phyloP scores from a whole-genome alignment of 2,797 vertebrate genomes.

The Hippocampus kuda region DNA sequence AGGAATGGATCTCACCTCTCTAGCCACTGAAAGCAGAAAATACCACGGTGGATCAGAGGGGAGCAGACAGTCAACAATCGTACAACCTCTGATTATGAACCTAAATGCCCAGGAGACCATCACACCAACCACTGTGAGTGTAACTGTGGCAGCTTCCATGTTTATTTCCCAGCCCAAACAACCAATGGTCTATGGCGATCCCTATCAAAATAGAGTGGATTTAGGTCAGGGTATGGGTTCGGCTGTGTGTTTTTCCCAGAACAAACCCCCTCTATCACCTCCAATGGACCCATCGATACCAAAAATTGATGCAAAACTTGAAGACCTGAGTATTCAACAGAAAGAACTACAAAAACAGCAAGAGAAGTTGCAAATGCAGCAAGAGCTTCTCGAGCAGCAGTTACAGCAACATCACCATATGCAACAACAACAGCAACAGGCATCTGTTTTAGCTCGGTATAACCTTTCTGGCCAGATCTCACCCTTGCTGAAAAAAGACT shows the following conservation, averaged over 20 bases:
- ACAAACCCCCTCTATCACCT: constrained; percentile 76
- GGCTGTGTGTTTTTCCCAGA: constrained; percentile 83
- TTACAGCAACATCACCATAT: constrained; percentile 67
- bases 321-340: constrained; percentile 73
- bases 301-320: constrained; percentile 75
- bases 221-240: constrained; percentile 84
- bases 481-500: constrained; percentile 77
- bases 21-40: constrained; percentile 84
- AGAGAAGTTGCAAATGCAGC: constrained; percentile 66
- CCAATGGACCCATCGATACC: constrained; percentile 60
- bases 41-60: constrained; percentile 82
- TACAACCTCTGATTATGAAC: constrained; percentile 95
- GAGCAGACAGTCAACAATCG: constrained; percentile 79
- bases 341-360: constrained; percentile 67
- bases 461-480: constrained; percentile 71
- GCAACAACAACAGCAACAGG: constrained; percentile 68
- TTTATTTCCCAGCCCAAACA: constrained; percentile 86
- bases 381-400: constrained; percentile 66
- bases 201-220: constrained; percentile 85
- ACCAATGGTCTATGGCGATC: constrained; percentile 87
- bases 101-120: constrained; percentile 85
- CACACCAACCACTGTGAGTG: constrained; percentile 80
- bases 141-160: constrained; percentile 93
- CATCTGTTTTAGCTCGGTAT: constrained; percentile 75
- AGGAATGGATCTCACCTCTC: constrained; percentile 95